These are phyloP conservation scores for Sycophila texana DNA, from an alignment of 2,888 invertebrate species.

Conservation along the genomic window DNA sequence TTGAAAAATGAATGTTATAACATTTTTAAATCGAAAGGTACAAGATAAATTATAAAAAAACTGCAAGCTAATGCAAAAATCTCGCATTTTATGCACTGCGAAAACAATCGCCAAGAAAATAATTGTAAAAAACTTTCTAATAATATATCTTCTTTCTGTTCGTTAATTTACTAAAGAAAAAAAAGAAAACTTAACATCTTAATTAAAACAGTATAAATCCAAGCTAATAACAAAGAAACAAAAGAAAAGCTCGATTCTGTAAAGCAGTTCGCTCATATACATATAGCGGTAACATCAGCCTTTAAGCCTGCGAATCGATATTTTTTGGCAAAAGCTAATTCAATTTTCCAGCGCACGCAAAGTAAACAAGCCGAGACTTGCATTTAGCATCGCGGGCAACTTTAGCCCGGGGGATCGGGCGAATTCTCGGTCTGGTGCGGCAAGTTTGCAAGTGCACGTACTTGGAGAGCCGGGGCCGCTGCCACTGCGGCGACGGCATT, in stretches of 20 bases:
- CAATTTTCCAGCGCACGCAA: not conserved
- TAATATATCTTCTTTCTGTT: no score
- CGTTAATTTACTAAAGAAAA: no score
- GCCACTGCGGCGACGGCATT: conserved; percentile 3
- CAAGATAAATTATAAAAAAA: not conserved
- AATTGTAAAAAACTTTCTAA: no score
- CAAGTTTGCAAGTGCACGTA: conserved; percentile 47
- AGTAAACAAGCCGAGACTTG: not conserved
- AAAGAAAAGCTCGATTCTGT: not conserved
- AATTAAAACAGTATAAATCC: no score
- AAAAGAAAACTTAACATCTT: not conserved
- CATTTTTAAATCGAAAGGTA: no score
- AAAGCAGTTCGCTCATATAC: no score
- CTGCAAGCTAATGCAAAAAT: no score
- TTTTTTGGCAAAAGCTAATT: not conserved
- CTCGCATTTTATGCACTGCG: not conserved
- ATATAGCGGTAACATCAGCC: no score
- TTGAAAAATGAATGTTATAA: no score
- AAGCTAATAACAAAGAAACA: no score
- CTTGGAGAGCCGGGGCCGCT: conserved; percentile 2
- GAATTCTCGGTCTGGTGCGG: conserved; percentile 36
- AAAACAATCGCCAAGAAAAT: not conserved
- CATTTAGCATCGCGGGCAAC: conserved; percentile 9
- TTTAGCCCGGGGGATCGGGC: not conserved
- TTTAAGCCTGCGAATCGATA: no score